Percentiles rank a stretch among this genome's conserved stretches.
Evolutionary conservation across 2,113 vertebrate genomes (phyloP).

Genomic region (Elephantulus edwardii): DNA sequence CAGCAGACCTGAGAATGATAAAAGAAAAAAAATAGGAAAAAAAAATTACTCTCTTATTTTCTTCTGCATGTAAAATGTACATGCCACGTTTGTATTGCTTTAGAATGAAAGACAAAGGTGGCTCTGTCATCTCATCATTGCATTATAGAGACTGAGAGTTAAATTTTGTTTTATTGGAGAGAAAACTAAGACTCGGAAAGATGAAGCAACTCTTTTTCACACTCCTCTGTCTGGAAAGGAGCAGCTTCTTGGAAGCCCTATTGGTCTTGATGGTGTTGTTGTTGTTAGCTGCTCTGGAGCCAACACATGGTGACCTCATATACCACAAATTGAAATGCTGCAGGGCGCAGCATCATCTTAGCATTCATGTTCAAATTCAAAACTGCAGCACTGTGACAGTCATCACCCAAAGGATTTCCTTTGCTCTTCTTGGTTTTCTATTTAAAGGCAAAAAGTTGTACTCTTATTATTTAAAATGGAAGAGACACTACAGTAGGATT

Average conservation of each 20-base stretch:
- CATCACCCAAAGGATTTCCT: neutral
- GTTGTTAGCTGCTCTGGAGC: neutral
- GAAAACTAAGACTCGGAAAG: conserved; percentile 2
- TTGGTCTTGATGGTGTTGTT: neutral
- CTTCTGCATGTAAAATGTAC: neutral
- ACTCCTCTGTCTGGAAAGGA: neutral
- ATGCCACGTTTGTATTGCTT: neutral
- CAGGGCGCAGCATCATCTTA: neutral
- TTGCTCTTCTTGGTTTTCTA: neutral
- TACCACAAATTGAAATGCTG: neutral
- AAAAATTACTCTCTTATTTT: neutral
- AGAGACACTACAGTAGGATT: neutral
- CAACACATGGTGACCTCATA: neutral
- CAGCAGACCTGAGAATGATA: neutral
- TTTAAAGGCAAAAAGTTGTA: neutral
- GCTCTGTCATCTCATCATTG: neutral
- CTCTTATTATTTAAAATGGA: neutral
- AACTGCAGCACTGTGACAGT: neutral
- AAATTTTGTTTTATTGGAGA: neutral
- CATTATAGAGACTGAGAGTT: neutral
- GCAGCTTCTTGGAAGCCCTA: neutral
- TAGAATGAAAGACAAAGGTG: neutral
- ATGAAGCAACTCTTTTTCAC: too few relatives aligned
- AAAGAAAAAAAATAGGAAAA: neutral
- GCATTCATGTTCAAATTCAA: neutral